These are phyloP conservation scores for Vireo griseus DNA, from an alignment of 2,797 vertebrate species.

Conservation along the genomic window DNA sequence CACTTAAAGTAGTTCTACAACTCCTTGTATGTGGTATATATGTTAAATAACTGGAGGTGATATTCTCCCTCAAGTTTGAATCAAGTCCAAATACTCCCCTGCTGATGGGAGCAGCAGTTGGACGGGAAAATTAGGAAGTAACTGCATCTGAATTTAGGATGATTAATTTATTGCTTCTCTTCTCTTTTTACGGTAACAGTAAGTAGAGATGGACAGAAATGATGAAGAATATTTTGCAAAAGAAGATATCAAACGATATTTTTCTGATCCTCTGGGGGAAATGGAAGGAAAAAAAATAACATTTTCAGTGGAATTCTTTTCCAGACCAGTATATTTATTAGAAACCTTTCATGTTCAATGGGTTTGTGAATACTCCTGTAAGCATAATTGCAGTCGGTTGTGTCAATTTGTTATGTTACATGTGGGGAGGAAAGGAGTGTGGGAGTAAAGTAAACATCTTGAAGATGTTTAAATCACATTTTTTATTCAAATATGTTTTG, in stretches of 20 bases:
- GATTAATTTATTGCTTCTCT: not conserved
- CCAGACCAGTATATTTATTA: not conserved
- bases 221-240: not conserved
- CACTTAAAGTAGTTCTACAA: not conserved
- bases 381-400: not conserved
- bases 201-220: not conserved
- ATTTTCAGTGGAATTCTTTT: not conserved
- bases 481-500: conserved; percentile 6
- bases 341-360: not conserved
- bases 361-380: not conserved
- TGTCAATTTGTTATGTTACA: not conserved
- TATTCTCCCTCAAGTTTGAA: not conserved
- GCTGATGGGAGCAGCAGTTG: not conserved
- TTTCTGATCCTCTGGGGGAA: not conserved
- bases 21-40: not conserved
- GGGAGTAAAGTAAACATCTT: not conserved
- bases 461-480: not conserved
- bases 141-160: not conserved
- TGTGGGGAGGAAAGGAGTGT: not conserved
- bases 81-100: not conserved
- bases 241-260: not conserved
- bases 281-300: not conserved
- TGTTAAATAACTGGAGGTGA: not conserved
- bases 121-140: not conserved
- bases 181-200: not conserved